Evolutionary conservation across 2,113 vertebrate genomes (phyloP), one percentile per base, ranked within the genome.

Genomic region (Chaenocephalus aceratus): DNA sequence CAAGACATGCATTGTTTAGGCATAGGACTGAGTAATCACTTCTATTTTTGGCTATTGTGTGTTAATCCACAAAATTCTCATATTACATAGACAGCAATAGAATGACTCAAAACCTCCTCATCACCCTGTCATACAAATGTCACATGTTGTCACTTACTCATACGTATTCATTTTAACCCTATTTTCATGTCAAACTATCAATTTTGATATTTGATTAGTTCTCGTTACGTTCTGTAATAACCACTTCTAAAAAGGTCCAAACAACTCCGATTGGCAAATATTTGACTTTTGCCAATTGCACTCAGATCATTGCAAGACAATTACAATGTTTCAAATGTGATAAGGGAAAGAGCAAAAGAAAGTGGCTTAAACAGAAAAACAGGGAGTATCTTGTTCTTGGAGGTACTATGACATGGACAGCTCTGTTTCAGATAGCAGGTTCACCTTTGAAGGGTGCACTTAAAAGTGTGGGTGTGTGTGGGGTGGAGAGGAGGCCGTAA

Each of bases 371-470:
- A 75, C 45, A 62, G 16, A 26, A 52, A 85, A 69, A 73, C 72
- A 88, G 66, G 65, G 46, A 68, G 52, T 75, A 72, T 73, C 63
- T 86, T 74, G 66, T 84, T 88, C 81, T 81, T 88, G 66, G 54
- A 82, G 77, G 67, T 52, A 77, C 76, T 85, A 90, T 88, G 92
- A 92, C 86, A 91, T 76, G 86, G 75, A 73, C 82, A 79, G 82
- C 91, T 89, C 90, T 89, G 84, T 90, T 86, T 89, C 88, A 91
- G 80, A 90, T 79, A 86, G 83, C 87, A 86, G 90, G 93, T 87
- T 94, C 92, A 94, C 91, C 92, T 96, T 94, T 93, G 92, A 92
- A 94, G 92, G 90, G 92, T 93, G 93, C 93, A 93, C 93, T 94
- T 94, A 93, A 93, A 94, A 94, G 92, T 86, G 73, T 76, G 88